These are phyloP conservation scores for Epistrophe eligans DNA, from an alignment of 2,888 invertebrate genomes.

Conservation along the genomic window DNA sequence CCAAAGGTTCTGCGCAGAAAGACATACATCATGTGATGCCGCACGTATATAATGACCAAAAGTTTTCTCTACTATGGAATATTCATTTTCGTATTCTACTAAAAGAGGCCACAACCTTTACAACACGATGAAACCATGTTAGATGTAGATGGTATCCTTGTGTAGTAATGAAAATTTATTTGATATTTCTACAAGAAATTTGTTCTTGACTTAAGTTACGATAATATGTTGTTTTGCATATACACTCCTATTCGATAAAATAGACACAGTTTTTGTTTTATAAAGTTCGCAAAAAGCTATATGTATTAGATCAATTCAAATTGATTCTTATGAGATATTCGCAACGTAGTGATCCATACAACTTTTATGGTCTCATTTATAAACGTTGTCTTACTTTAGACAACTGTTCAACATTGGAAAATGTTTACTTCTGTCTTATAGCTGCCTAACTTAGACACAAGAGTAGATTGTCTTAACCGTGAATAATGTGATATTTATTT, in stretches of 20 bases:
- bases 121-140: conserved; percentile 27
- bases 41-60: conserved; percentile 46
- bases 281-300: too few species aligned
- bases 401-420: too few species aligned
- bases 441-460: too few species aligned
- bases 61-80: conserved; percentile 35
- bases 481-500: too few species aligned
- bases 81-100: conserved; percentile 32
- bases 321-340: too few species aligned
- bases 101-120: neutral
- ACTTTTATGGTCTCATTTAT: too few species aligned
- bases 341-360: too few species aligned
- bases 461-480: too few species aligned
- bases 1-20: conserved; percentile 18
- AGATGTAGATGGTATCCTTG: neutral
- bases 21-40: conserved; percentile 36
- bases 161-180: conserved; percentile 40
- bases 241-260: neutral
- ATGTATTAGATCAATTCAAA: too few species aligned
- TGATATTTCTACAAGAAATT: conserved; percentile 27
- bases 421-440: too few species aligned
- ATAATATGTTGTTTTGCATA: neutral
- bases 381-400: too few species aligned
- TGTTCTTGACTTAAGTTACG: neutral
- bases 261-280: neutral